Percentiles rank a stretch among this genome's conserved stretches.
Conservation (phyloP, 2,113 vertebrate species). For the Cervus canadensis region DNA sequence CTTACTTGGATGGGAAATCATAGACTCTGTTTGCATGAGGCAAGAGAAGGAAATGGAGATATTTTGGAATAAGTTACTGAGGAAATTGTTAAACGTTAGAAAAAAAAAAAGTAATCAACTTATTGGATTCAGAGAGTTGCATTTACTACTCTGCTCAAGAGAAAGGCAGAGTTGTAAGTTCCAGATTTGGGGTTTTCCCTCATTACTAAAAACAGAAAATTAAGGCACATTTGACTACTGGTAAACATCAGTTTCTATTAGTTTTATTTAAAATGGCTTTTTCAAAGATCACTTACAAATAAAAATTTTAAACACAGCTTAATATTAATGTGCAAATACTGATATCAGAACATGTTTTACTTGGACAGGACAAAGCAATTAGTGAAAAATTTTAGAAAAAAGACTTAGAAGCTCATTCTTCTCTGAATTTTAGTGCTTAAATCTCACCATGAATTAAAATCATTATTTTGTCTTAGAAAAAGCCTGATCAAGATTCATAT, state of each 20-base stretch:
- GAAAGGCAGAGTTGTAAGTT: neutral
- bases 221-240: neutral
- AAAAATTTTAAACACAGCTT: neutral
- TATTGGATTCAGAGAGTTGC: neutral
- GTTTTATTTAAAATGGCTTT: neutral
- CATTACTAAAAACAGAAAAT: neutral
- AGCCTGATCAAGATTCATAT: neutral
- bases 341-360: neutral
- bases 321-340: neutral
- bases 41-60: neutral
- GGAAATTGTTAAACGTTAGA: neutral
- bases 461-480: neutral
- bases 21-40: neutral
- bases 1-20: constrained; percentile 27
- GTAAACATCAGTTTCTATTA: neutral
- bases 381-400: neutral
- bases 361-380: neutral
- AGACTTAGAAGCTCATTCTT: neutral
- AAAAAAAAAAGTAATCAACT: neutral
- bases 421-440: neutral
- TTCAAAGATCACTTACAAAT: neutral
- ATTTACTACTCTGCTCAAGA: neutral
- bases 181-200: neutral
- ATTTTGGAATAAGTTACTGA: constrained; percentile 13
- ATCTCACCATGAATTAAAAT: neutral